phyloP scores from a whole-genome alignment of 1,140 invertebrate species.

The Batillaria attramentaria region DNA sequence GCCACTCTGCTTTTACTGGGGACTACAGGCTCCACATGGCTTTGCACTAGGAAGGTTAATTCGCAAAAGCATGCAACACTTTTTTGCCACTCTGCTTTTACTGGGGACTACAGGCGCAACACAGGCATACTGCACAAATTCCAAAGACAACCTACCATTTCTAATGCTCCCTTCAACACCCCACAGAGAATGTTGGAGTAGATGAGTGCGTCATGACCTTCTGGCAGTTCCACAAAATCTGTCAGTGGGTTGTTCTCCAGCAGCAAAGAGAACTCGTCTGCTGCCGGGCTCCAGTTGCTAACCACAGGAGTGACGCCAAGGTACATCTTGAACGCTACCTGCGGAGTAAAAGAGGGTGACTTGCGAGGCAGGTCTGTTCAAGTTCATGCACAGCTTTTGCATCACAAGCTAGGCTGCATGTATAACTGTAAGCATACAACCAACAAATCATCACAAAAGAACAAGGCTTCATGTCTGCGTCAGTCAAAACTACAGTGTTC shows the following conservation, averaged over 20 bases:
- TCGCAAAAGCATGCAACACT: no score
- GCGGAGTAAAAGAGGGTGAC: constrained; percentile 56
- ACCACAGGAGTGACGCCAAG: constrained; percentile 91
- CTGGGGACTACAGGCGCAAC: not conserved
- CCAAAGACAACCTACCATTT: constrained; percentile 85
- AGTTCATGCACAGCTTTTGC: no score
- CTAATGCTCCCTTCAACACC: constrained; percentile 87
- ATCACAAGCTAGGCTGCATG: no score
- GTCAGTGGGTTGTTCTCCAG: constrained; percentile 96
- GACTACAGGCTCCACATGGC: not conserved
- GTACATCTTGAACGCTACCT: constrained; percentile 89
- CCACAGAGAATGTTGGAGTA: constrained; percentile 97
- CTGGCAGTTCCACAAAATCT: constrained; percentile 99
- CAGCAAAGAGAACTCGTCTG: constrained; percentile 96
- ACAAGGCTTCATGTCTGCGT: no score
- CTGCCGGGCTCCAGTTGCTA: constrained; percentile 92
- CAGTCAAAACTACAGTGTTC: no score
- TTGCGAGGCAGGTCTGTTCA: no score
- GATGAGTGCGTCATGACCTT: constrained; percentile 86
- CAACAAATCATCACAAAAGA: no score
- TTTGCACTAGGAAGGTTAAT: no score
- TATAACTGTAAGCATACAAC: no score
- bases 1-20: not conserved
- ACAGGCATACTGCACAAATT: not conserved
- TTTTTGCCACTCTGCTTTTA: not conserved